These are phyloP conservation scores for Tetraodon nigroviridis DNA, from an alignment of 2,113 vertebrate species.

Conservation along the genomic window DNA sequence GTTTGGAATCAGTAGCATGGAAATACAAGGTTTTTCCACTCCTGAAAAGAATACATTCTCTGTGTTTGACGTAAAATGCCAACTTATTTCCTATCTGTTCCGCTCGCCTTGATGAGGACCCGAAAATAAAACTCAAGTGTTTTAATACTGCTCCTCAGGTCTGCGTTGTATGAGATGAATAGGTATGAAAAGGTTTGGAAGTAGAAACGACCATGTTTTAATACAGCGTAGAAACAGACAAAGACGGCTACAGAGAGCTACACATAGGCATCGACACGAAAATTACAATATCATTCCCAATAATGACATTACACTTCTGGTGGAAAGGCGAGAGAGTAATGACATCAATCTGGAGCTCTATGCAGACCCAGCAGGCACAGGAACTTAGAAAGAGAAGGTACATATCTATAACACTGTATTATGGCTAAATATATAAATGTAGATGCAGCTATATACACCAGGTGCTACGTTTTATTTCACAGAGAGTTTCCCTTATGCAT, in stretches of 20 bases:
- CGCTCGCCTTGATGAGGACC: slow-evolving; percentile 45
- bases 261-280: slow-evolving; percentile 62
- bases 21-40: slow-evolving; percentile 49
- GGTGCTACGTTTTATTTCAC: slow-evolving; percentile 67
- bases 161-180: slow-evolving; percentile 63
- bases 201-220: slow-evolving; percentile 68
- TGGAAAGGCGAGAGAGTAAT: slow-evolving; percentile 65
- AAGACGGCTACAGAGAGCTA: slow-evolving; percentile 68
- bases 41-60: slow-evolving; percentile 71
- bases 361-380: slow-evolving; percentile 72
- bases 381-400: slow-evolving; percentile 67
- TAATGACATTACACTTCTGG: slow-evolving; percentile 66
- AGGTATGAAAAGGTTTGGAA: slow-evolving; percentile 67
- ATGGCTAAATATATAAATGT: slow-evolving; percentile 75
- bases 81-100: slow-evolving; percentile 55
- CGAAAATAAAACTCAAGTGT: slow-evolving; percentile 49
- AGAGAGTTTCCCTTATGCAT: slow-evolving; percentile 68
- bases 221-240: slow-evolving; percentile 73
- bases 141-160: slow-evolving; percentile 63
- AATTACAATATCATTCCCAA: slow-evolving; percentile 63
- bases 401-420: slow-evolving; percentile 76
- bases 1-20: slow-evolving; percentile 45
- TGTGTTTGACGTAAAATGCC: slow-evolving; percentile 57
- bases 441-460: slow-evolving; percentile 75
- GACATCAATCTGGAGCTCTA: slow-evolving; percentile 69